Base-by-base conservation (phyloP, 2,797 vertebrate genomes). In the Spinibarbus caldwelli region DNA sequence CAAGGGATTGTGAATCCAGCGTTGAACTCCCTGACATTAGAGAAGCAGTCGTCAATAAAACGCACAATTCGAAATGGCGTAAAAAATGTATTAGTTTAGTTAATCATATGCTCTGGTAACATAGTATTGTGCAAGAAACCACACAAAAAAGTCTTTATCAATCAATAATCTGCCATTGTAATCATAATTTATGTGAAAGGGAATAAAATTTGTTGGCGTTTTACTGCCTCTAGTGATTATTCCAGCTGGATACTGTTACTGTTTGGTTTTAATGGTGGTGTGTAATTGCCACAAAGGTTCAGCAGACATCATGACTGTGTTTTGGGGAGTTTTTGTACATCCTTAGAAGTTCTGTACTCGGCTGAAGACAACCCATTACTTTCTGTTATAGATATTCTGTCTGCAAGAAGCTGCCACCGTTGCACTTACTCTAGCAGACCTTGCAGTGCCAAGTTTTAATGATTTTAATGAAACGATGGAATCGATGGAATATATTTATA, bases 401-500 rank as follows among this genome's bases (percentile, higher is more conserved):
- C 68, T 6, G 49, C 38, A 54, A 43, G 49, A 36, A n/a, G 54
- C 54, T 29, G n/a, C 26, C 41, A 49, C 64, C 62, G n/a, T 66
- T 68, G 57, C 82, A 78, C 75, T 59, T 77, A 66, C 71, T 66
- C 23, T 12, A 59, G 52, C 38, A 62, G 82, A 57, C 34, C 26
- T 29, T 26, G 68, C 49, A 6, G 68, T 72, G 80, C 52, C 80
- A 82, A 73, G 82, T 70, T 57, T 84, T 52, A 64, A 84, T 12
- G 52, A 79, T 85, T 85, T 85, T 49, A 79, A 78, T 80, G 67
- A 86, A 76, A 68, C 17, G 41, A 82, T n/a, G 49, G 75, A 87
- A 89, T 89, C 83, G 79, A 92, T 93, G 93, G 95, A 96, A 95
- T 94, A 94, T 93, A 93, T 92, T 94, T 92, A 93, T 92, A 52